Conservation (phyloP, 2,113 vertebrate genomes). For the Mesembrinibis cayennensis region DNA sequence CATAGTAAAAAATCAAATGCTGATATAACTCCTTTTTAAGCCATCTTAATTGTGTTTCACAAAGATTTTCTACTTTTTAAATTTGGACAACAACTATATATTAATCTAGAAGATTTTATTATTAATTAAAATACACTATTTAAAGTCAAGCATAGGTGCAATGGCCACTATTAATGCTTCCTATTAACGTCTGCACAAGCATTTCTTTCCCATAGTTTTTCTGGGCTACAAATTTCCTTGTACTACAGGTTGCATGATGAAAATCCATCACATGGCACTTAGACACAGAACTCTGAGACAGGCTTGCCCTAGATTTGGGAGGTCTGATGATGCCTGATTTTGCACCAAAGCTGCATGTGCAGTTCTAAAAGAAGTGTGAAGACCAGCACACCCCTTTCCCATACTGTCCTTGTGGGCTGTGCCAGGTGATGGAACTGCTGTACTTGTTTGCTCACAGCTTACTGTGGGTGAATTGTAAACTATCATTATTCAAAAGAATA, state of each 20-base stretch:
- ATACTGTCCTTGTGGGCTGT: neutral
- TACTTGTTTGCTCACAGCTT: neutral
- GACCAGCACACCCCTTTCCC: neutral
- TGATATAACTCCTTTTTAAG: neutral
- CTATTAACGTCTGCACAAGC: neutral
- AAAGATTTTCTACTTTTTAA: neutral
- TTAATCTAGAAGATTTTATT: neutral
- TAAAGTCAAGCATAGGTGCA: neutral
- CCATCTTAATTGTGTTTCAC: neutral
- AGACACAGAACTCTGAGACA: neutral
- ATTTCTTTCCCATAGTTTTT: neutral
- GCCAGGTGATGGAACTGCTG: neutral
- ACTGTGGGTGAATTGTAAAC: neutral
- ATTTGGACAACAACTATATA: neutral
- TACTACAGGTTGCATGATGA: neutral
- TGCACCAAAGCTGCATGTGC: neutral
- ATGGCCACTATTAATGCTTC: neutral
- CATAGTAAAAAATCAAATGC: neutral
- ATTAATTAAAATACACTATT: neutral
- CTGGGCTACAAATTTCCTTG: neutral
- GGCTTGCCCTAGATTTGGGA: neutral
- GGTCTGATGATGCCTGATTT: neutral
- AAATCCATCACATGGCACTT: neutral
- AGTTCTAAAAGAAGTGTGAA: neutral
- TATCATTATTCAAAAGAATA: neutral